Conservation (phyloP, 2,888 invertebrate species). For the Crepidodera aurea region DNA sequence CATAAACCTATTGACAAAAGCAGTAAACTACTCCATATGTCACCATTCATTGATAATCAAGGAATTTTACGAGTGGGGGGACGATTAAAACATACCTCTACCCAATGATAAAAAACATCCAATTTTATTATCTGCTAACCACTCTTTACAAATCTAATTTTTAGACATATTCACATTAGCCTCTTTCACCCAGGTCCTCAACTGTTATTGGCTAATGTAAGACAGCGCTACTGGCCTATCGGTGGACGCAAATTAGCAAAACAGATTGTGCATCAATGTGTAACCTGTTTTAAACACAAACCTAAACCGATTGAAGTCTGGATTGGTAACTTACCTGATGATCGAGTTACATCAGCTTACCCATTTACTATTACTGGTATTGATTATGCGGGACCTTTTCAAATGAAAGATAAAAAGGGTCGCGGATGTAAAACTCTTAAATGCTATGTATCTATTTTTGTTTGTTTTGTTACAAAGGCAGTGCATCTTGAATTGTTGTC, state of each 20-base stretch:
- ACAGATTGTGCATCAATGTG: slow-evolving; percentile 1
- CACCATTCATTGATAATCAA: not conserved
- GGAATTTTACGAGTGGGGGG: slow-evolving; percentile 66
- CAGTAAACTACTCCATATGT: not conserved
- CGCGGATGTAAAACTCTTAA: not conserved
- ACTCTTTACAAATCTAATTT: slow-evolving; percentile 2
- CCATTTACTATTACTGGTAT: slow-evolving; percentile 17
- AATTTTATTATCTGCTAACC: not conserved
- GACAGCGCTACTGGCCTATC: slow-evolving; percentile 14
- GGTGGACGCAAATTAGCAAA: slow-evolving; percentile 13
- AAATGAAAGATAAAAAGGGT: slow-evolving; percentile 3
- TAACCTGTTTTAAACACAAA: slow-evolving; percentile 29
- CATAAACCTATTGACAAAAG: not conserved
- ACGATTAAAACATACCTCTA: slow-evolving; percentile 57
- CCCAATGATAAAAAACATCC: not conserved
- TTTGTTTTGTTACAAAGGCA: slow-evolving; percentile 23
- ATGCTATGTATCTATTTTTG: slow-evolving; percentile 14
- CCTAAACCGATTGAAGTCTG: not conserved
- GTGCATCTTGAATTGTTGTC: slow-evolving; percentile 17
- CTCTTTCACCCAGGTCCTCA: not conserved
- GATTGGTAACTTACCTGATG: slow-evolving; percentile 9
- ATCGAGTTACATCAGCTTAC: not conserved
- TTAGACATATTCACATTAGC: not conserved
- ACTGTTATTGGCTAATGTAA: not conserved
- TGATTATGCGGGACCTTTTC: slow-evolving; percentile 23